Percentiles rank a stretch among this genome's conserved stretches.
phyloP scores from a whole-genome alignment of 2,113 vertebrate species.

The Ardeotis arabs region DNA sequence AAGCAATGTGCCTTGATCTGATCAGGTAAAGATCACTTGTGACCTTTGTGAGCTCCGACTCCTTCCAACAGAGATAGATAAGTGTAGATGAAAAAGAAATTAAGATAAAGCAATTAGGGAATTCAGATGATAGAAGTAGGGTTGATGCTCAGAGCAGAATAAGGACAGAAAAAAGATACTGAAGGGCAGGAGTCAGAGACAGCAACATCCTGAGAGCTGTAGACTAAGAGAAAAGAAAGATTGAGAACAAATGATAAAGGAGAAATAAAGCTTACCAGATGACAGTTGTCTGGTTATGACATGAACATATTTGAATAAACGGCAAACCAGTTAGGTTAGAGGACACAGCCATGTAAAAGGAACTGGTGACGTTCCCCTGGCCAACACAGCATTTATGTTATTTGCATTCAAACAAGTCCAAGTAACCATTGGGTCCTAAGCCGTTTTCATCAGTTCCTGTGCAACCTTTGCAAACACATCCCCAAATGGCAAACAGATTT shows the following conservation, averaged over 20 bases:
- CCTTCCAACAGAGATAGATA: background rate
- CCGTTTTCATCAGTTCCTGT: background rate
- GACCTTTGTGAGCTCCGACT: background rate
- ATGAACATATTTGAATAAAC: background rate
- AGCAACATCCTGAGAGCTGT: background rate
- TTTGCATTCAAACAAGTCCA: background rate
- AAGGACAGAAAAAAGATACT: background rate
- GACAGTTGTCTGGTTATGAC: background rate
- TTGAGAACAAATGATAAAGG: background rate
- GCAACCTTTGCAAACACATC: background rate
- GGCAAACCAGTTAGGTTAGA: background rate
- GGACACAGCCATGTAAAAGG: background rate
- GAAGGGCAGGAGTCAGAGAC: background rate
- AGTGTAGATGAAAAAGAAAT: background rate
- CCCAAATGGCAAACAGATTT: background rate
- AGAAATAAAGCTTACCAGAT: background rate
- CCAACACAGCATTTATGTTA: background rate
- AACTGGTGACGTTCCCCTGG: background rate
- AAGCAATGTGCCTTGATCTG: background rate
- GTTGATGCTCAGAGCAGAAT: background rate
- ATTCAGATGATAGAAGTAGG: background rate
- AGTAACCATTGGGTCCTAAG: background rate
- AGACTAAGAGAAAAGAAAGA: background rate
- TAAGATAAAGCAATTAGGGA: background rate
- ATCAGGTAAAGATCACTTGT: background rate